Evolutionary conservation across 2,113 vertebrate genomes (phyloP), one percentile per base, ranked within the genome.

Genomic region (Vireo altiloquus): DNA sequence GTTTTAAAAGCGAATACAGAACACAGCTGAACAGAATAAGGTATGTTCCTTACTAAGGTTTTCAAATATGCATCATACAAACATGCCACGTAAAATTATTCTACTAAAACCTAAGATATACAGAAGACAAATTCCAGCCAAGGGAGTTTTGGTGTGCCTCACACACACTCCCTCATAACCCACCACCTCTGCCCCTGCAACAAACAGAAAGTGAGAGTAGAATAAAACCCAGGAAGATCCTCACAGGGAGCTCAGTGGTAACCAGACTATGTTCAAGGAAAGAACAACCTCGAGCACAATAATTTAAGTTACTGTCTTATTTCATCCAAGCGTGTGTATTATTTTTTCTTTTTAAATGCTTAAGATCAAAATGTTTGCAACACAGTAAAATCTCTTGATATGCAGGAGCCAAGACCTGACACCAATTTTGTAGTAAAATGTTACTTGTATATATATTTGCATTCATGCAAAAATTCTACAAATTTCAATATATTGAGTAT

Each of bases 71-170:
- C 21, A 28, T 22, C 25, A 35, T 33, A 15, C 59, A 80, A 88
- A 35, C 6, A 31, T 30, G 8, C 66, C 12, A 24, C 7, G n/a
- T 31, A 28, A 69, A 70, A 86, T 33, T 14, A 35, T 47, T 49
- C 37, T 53, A 22, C 61, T 31, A 46, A 37, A 84, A 53, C 0
- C 0, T 16, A 28, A 1, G 1, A 30, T 20, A 56, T 9, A 39
- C 30, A 52, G 13, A 42, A 57, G 17, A 42, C 27, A 66, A 60
- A 80, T 57, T 40, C 22, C 28, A 85, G 21, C 61, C 28, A 39
- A 76, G 7, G 21, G 14, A 11, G 8, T 24, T 72, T 37, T 71
- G 42, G 16, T 44, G 66, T 23, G 27, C 33, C 19, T 86, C 60
- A 33, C 59, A 47, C 39, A 46, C 37, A 22, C 0, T 2, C 11